Conservation (phyloP, 2,113 vertebrate species). For the Rhinoderma darwinii region DNA sequence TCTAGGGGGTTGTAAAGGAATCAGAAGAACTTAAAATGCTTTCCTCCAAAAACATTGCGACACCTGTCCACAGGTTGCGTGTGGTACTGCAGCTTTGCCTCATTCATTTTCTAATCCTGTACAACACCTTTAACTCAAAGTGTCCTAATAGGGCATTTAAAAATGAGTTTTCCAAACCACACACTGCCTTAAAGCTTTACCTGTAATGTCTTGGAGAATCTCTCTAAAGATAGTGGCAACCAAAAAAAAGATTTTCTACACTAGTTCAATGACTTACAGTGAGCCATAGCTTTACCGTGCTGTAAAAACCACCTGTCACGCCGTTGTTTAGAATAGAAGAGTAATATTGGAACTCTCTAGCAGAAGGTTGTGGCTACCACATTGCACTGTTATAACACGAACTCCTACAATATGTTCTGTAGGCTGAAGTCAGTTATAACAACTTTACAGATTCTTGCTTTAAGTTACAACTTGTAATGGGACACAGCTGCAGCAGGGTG, state of each 20-base stretch:
- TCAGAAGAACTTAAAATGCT: too few relatives aligned
- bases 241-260: neutral
- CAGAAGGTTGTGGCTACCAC: constrained; percentile 41
- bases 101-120: too few relatives aligned
- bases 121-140: too few relatives aligned
- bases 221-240: neutral
- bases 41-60: too few relatives aligned
- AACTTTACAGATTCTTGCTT: constrained; percentile 71
- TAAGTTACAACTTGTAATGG: constrained; percentile 74
- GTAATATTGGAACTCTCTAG: constrained; percentile 29
- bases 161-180: too few relatives aligned
- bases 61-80: too few relatives aligned
- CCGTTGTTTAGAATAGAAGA: neutral
- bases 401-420: constrained; percentile 65
- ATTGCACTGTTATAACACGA: constrained; percentile 50
- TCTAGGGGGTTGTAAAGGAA: too few relatives aligned
- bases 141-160: too few relatives aligned
- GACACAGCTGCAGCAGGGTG: constrained; percentile 71
- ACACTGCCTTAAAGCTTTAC: too few relatives aligned
- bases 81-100: too few relatives aligned
- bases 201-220: neutral
- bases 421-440: constrained; percentile 68
- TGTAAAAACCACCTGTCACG: neutral
- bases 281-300: neutral
- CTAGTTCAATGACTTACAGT: neutral